Base-by-base conservation (phyloP, 1,140 invertebrate species). In the Odontomachus brunneus region DNA sequence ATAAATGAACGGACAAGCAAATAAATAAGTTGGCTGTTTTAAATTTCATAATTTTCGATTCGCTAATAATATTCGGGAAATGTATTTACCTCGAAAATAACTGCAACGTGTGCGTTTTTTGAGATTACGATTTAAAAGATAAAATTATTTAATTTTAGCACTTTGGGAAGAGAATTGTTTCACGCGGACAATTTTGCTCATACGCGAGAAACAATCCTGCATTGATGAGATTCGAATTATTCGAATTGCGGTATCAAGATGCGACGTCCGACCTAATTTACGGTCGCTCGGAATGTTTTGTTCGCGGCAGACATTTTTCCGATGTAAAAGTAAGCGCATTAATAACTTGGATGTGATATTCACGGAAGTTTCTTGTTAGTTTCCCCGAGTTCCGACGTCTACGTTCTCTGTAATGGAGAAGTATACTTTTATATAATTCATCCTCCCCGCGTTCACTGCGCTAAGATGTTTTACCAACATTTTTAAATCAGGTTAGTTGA, bases 371-470 rank as follows among this genome's bases (percentile, higher is more conserved):
- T 69, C 65, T 44, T n/a, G 49, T 78, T 69, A 57, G 49, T 57
- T 69, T 44, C 75, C 17, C 51, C 33, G 22, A 29, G 65, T 71
- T 69, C 14, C 51, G 44, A 33, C 44, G 12, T 63, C 59, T 53
- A 22, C 60, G 63, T n/a, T n/a, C 51, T 44, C 38, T 57, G 33
- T 69, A 80, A 80, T 80, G 75, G 75, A 69, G 63, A 80, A 69
- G 63, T 69, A 80, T 57, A 80, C 33, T 80, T 65, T 80, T 80
- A 80, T 80, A 69, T 69, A 78, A 67, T 80, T 80, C 65, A 69
- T 78, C 55, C 62, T 44, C 55, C 75, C 44, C 33, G 19, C 48
- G 17, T 22, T 55, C 19, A 5, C 7, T n/a, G 51, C 55, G 17
- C 22, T 80, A 57, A 80, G 33, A 71, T 71, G 33, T 69, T 80